Base-by-base conservation (phyloP, 1,140 invertebrate species). In the Augochlora pura region DNA sequence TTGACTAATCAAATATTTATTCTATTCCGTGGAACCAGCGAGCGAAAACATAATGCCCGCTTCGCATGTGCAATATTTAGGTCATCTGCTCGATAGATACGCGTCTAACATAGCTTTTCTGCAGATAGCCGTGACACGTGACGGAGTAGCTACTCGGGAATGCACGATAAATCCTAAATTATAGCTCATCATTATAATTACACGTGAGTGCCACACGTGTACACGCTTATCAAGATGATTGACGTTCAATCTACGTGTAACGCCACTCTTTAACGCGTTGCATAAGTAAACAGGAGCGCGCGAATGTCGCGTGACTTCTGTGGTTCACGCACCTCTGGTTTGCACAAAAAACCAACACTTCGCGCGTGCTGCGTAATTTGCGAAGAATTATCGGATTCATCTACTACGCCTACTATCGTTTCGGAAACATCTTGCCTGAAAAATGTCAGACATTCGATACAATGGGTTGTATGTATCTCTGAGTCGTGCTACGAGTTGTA, bases 161-260 rank as follows among this genome's bases (percentile, higher is more conserved):
- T 38, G 62, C 49, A 64, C 42, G 71, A 82, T 89, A 88, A 90
- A 90, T 90, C 86, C 88, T 89, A 84, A 77, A 87, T 88, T 88
- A 89, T 62, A 68, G 72, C 73, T 82, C 82, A 90, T 90, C 89
- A 88, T 79, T 80, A 90, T 89, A 89, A 90, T 89, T 88, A 90
- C 84, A 88, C 84, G 70, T 85, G 86, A 90, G 74, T 83, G 77
- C 62, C 59, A 74, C 59, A 52, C 75, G 75, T 63, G 70, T 23
- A 72, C 10, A 12, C 14, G 0, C 27, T 1, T 84, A 84, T 87
- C 86, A 54, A 57, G 49, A 38, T 63, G 25, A 9, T 3, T 9
- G 54, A 46, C 39, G 67, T 71, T 74, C 76, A 62, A 84, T 84
- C 72, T 74, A 67, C 75, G 64, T 38, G 74, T 80, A 68, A 75